These are phyloP conservation scores for Diarsia rubi DNA, from an alignment of 2,888 invertebrate species.

Conservation along the genomic window DNA sequence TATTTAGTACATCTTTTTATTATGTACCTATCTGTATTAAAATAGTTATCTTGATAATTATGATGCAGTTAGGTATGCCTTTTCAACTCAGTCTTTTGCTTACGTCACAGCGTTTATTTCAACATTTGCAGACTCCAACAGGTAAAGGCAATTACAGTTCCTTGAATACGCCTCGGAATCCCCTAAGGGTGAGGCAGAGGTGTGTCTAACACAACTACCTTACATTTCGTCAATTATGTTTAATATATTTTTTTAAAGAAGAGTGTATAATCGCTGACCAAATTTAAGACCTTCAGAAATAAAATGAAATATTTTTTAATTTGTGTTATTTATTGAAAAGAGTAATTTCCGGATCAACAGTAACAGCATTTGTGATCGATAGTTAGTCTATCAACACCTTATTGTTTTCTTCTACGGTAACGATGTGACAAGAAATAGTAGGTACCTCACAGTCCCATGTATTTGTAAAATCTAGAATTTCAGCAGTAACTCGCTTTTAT, in stretches of 20 bases:
- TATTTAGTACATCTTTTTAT: not conserved
- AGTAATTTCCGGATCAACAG: not conserved
- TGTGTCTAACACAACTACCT: no score
- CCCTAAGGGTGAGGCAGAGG: no score
- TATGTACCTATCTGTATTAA: no score
- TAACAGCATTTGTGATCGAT: not conserved
- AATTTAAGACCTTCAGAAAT: not conserved
- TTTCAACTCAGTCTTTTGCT: not conserved
- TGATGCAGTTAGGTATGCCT: not conserved
- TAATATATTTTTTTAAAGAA: not conserved
- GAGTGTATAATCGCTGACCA: not conserved
- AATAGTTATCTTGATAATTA: no score
- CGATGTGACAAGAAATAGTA: not conserved
- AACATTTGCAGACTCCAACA: no score
- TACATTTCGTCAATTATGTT: no score
- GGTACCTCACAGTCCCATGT: not conserved
- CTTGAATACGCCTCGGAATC: no score
- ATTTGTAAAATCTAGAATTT: slow-evolving; percentile 16
- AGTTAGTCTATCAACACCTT: not conserved
- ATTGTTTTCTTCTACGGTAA: not conserved
- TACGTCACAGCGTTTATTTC: not conserved
- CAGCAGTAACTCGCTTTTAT: slow-evolving; percentile 44
- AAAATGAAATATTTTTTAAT: not conserved
- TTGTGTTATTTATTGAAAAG: not conserved
- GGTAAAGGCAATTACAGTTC: not conserved